phyloP scores from a whole-genome alignment of 2,888 invertebrate species.

The Byasa hedistus region DNA sequence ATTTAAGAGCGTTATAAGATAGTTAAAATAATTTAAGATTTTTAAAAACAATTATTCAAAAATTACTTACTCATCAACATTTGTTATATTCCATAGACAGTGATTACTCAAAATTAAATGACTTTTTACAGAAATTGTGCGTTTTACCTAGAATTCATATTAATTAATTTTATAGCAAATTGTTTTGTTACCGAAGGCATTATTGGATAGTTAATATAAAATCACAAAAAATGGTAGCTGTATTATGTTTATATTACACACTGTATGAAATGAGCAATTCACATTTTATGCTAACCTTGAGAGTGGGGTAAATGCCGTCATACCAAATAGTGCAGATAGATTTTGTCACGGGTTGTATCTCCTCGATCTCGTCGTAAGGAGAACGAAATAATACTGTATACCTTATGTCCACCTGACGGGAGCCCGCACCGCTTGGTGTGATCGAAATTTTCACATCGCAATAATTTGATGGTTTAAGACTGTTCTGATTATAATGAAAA shows the following conservation, averaged over 20 bases:
- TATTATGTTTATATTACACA: too few relatives aligned
- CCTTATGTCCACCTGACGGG: conserved; percentile 58
- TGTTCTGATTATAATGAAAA: conserved; percentile 51
- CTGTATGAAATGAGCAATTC: background rate
- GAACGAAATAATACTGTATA: conserved; percentile 65
- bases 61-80: conserved; percentile 63
- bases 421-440: conserved; percentile 62
- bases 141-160: conserved; percentile 56
- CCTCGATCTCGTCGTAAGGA: conserved; percentile 60
- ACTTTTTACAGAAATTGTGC: conserved; percentile 65
- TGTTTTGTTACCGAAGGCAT: background rate
- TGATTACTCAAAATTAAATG: conserved; percentile 71
- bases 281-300: conserved; percentile 51
- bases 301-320: conserved; percentile 70
- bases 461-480: conserved; percentile 61
- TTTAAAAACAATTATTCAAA: background rate
- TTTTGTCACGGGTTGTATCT: conserved; percentile 62
- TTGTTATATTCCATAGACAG: conserved; percentile 71
- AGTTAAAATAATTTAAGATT: background rate
- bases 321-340: conserved; percentile 68
- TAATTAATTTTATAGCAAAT: background rate
- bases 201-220: too few relatives aligned
- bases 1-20: conserved; percentile 30
- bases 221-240: too few relatives aligned
- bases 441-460: conserved; percentile 58